Evolutionary conservation across 2,888 invertebrate species (phyloP), one percentile per base, ranked within the genome.

Genomic region (Metalampra italica): DNA sequence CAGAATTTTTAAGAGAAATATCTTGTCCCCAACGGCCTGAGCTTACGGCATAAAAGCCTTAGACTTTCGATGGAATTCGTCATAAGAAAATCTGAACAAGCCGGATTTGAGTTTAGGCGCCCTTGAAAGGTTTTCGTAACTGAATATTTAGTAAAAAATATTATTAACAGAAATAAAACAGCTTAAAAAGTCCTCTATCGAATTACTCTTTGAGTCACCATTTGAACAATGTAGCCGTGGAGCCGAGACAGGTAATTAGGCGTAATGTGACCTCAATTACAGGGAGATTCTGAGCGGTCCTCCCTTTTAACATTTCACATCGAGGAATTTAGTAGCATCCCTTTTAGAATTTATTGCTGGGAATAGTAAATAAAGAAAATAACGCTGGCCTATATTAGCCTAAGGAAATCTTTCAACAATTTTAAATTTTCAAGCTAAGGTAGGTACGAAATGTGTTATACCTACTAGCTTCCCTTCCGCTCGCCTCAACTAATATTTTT

Each of bases 1-100:
- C 64, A 64, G 73, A 75, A 71, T 77, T 70, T 69, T 68, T 55
- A 57, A 59, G 56, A 59, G 57, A 61, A 63, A 59, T 60, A 62
- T 68, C 63, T 71, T 62, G 55, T 61, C 59, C 62, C 50, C 58
- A 52, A 66, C 64, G 59, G 62, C 62, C 63, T 62, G 59, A 61
- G 53, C 60, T n/a, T n/a, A 53, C 68, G 68, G 71, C 63, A 63
- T 62, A 32, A 38, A 43, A 63, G 56, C 62, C 55, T 57, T 65
- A 65, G 63, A 62, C 62, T 65, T 68, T 65, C 64, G 68, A 66
- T 71, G 53, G 54, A 55, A 67, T 64, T 62, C 54, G 57, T 64
- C 68, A 66, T 70, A 68, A 72, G 14, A 14, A 39, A 39, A 39
- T 39, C 39, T 7, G 9, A 36, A 36, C n/a, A 70, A 68, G 39